These are phyloP conservation scores for Alviniconcha strummeri DNA, from an alignment of 2,888 invertebrate genomes.

Conservation along the genomic window DNA sequence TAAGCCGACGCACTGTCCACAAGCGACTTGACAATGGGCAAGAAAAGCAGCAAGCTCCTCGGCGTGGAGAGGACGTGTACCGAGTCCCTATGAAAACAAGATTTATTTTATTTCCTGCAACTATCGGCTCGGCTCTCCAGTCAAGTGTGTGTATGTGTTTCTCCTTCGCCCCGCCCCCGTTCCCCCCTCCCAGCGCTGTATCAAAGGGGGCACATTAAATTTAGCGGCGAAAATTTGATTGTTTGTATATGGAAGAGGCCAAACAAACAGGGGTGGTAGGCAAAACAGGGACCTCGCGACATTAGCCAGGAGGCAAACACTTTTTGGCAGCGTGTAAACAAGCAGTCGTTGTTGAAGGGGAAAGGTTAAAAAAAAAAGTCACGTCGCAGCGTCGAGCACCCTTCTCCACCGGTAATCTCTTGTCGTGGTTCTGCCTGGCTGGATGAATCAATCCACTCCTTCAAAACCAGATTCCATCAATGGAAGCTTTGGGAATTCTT, in stretches of 20 bases:
- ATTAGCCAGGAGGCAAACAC: neutral
- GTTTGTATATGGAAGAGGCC: neutral
- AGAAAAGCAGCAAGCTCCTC: too few relatives aligned
- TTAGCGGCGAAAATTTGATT: constrained; percentile 11
- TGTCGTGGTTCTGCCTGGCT: too few relatives aligned
- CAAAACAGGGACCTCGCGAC: neutral
- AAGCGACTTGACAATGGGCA: too few relatives aligned
- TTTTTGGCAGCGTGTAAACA: neutral
- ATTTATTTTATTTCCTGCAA: neutral
- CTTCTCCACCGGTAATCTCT: too few relatives aligned
- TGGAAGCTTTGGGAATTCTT: too few relatives aligned
- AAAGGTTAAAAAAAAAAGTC: neutral
- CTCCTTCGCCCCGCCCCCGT: too few relatives aligned
- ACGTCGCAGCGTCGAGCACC: too few relatives aligned
- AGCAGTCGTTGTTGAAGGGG: neutral
- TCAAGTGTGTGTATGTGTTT: neutral
- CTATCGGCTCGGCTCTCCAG: neutral
- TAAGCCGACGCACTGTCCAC: too few relatives aligned
- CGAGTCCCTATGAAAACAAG: too few relatives aligned
- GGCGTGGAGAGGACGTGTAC: too few relatives aligned
- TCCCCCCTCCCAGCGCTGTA: neutral
- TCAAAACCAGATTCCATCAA: neutral
- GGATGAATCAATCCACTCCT: neutral
- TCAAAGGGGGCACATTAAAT: constrained; percentile 9
- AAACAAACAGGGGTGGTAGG: constrained; percentile 4